Conservation (phyloP, 2,113 vertebrate genomes). For the Erpornis zantholeuca region DNA sequence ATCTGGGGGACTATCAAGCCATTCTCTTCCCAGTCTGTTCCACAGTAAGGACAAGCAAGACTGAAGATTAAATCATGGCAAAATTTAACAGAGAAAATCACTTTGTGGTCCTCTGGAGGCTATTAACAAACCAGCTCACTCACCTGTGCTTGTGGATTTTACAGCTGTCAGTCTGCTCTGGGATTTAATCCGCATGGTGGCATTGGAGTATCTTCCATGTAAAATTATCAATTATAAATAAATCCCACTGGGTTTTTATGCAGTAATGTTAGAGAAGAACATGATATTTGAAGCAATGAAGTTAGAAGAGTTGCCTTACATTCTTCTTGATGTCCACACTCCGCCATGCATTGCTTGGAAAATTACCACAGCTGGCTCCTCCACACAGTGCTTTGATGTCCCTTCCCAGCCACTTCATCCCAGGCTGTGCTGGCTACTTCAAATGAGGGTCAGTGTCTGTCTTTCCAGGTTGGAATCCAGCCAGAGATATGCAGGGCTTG, state of each 20-base stretch:
- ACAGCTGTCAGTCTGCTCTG: background rate
- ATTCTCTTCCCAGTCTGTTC: background rate
- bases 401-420: background rate
- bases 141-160: background rate
- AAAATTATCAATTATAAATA: background rate
- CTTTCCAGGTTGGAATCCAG: background rate
- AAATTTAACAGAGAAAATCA: background rate
- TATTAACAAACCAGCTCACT: background rate
- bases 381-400: accelerated
- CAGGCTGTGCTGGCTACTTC: background rate
- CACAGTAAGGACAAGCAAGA: background rate
- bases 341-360: background rate
- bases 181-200: accelerated
- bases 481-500: accelerated
- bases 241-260: background rate
- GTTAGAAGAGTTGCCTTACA: background rate
- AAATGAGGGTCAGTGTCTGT: accelerated
- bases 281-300: background rate
- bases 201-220: background rate
- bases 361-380: background rate
- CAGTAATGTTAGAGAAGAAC: background rate
- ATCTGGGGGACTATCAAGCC: background rate
- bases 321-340: background rate
- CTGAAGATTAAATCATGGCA: background rate
- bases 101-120: background rate